Percentiles rank a stretch among this genome's conserved stretches.
Conservation (phyloP, 2,888 invertebrate genomes). For the Melolontha melolontha region DNA sequence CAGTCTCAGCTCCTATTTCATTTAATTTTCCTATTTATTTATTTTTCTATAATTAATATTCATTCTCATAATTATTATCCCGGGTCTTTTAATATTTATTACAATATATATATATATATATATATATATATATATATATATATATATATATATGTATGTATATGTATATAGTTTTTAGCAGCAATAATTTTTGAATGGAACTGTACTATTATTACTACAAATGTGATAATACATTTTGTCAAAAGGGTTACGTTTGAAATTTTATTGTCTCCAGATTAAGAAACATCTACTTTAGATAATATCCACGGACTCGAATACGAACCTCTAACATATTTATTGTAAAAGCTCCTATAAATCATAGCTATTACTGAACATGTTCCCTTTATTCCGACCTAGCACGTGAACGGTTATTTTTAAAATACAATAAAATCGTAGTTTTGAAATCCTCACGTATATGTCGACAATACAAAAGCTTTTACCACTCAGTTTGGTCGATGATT, state of each 20-base stretch:
- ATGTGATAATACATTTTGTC: neutral
- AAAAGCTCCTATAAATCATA: constrained; percentile 28
- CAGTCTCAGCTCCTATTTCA: too few species aligned
- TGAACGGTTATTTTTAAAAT: constrained; percentile 30
- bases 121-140: too few species aligned
- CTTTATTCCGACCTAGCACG: constrained; percentile 30
- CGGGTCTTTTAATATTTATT: too few species aligned
- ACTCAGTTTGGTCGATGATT: constrained; percentile 33
- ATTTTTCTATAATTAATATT: too few species aligned
- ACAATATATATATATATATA: too few species aligned
- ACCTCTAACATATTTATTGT: constrained; percentile 23
- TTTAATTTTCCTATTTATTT: too few species aligned
- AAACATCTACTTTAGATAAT: constrained; percentile 25
- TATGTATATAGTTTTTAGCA: too few species aligned
- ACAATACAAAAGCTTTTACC: constrained; percentile 6
- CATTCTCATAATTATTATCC: too few species aligned
- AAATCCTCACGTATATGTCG: constrained; percentile 13
- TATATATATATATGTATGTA: too few species aligned
- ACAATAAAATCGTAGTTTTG: constrained; percentile 35
- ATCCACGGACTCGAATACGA: constrained; percentile 5
- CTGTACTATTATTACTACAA: neutral
- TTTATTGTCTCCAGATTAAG: constrained; percentile 18
- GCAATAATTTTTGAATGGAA: neutral
- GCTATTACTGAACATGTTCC: constrained; percentile 20
- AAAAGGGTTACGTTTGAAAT: constrained; percentile 12